Conservation (phyloP, 2,113 vertebrate species). For the Hippocampus guttulatus region DNA sequence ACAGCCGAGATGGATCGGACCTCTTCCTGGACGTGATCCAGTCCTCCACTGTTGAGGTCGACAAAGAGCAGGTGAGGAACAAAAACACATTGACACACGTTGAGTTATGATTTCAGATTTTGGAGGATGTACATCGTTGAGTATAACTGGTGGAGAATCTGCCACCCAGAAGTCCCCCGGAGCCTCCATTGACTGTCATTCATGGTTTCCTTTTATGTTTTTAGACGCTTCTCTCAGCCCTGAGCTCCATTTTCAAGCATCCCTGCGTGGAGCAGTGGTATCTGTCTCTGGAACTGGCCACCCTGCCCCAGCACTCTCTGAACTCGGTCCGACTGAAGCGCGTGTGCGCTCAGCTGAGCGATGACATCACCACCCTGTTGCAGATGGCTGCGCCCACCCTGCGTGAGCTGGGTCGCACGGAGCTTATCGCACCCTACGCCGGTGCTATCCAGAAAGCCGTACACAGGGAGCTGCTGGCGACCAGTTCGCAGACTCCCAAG, state of each 20-base stretch:
- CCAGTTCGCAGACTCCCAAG: not conserved
- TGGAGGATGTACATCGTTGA: too few species aligned
- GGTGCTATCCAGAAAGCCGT: constrained; percentile 67
- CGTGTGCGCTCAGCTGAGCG: constrained; percentile 73
- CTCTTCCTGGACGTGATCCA: constrained; percentile 75
- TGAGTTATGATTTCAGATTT: not conserved
- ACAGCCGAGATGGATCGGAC: constrained; percentile 47
- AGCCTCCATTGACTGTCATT: too few species aligned
- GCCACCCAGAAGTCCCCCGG: too few species aligned
- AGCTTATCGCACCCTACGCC: constrained; percentile 68
- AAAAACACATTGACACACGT: not conserved
- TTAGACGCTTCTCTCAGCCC: constrained; percentile 73
- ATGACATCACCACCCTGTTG: constrained; percentile 72
- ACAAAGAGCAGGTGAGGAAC: constrained; percentile 58
- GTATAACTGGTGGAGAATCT: too few species aligned
- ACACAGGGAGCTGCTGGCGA: constrained; percentile 70
- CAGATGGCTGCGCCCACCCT: constrained; percentile 60
- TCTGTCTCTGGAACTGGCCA: constrained; percentile 78
- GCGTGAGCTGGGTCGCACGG: constrained; percentile 41
- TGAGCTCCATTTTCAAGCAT: constrained; percentile 78
- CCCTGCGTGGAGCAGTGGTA: constrained; percentile 86
- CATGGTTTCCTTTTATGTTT: constrained; percentile 4
- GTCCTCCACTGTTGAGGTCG: constrained; percentile 10
- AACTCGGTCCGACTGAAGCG: constrained; percentile 76
- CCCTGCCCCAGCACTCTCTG: constrained; percentile 75